A percentile compares a stretch with the other conserved stretches of the same genome.
Evolutionary conservation across 2,888 invertebrate genomes (phyloP).

Genomic region (Spodoptera littoralis): DNA sequence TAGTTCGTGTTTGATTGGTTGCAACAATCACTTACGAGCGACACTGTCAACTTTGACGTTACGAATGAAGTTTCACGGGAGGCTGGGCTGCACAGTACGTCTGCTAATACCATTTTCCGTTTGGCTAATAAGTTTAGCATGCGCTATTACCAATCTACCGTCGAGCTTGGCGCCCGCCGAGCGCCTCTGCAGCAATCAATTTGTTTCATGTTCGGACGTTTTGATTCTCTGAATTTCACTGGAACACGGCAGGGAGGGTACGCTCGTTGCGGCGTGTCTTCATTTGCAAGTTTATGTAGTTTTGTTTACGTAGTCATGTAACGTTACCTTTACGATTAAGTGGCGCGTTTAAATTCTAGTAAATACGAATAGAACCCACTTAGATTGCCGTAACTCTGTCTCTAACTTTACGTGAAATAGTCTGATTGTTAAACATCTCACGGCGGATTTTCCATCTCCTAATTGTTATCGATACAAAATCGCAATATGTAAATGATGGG

Average conservation of each 20-base stretch:
- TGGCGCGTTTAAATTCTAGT: slow-evolving; percentile 50
- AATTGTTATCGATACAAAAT: slow-evolving; percentile 84
- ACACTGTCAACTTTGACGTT: slow-evolving; percentile 83
- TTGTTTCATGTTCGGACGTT: slow-evolving; percentile 85
- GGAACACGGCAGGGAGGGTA: slow-evolving; percentile 71
- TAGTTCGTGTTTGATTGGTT: slow-evolving; percentile 82
- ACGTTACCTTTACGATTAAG: slow-evolving; percentile 63
- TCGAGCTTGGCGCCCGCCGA: slow-evolving; percentile 77
- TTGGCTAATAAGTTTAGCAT: slow-evolving; percentile 88
- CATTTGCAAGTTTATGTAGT: slow-evolving; percentile 80
- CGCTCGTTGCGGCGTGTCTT: slow-evolving; percentile 79
- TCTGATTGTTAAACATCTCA: slow-evolving; percentile 63
- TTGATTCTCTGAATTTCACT: slow-evolving; percentile 83
- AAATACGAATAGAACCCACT: slow-evolving; percentile 47
- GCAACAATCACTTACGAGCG: slow-evolving; percentile 85
- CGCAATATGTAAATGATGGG: slow-evolving; percentile 84
- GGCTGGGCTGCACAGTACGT: slow-evolving; percentile 73
- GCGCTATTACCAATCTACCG: slow-evolving; percentile 87
- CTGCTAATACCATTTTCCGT: slow-evolving; percentile 87
- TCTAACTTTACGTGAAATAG: slow-evolving; percentile 44
- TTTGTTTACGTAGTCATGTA: slow-evolving; percentile 70
- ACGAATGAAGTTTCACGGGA: slow-evolving; percentile 82
- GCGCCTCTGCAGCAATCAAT: slow-evolving; percentile 85
- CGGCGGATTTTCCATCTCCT: slow-evolving; percentile 71
- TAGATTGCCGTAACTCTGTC: slow-evolving; percentile 46